Evolutionary conservation across 2,113 vertebrate genomes (phyloP).

Genomic region (Upupa epops): DNA sequence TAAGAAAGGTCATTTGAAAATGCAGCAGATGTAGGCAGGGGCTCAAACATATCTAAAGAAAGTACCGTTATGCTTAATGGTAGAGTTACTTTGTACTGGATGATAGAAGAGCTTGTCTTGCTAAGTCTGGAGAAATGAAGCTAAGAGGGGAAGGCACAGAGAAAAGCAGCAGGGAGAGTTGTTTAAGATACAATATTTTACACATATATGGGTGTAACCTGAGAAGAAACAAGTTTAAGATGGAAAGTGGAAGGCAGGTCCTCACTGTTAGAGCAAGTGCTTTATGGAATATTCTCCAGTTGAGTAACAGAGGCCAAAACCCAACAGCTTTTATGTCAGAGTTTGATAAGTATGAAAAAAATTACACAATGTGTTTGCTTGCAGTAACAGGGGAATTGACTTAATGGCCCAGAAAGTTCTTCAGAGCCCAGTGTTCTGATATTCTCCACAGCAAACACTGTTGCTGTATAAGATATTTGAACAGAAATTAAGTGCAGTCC

Average conservation of each 20-base stretch:
- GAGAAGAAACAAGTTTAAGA: neutral
- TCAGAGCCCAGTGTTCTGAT: neutral
- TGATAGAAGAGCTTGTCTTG: neutral
- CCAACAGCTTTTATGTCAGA: neutral
- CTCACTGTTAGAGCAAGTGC: conserved; percentile 8
- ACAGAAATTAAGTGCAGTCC: conserved; percentile 50
- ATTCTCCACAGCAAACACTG: conserved; percentile 1
- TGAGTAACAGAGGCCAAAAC: conserved; percentile 7
- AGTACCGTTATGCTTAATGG: neutral
- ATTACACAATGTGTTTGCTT: conserved; percentile 39
- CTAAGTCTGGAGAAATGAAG: neutral
- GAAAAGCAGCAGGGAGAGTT: neutral
- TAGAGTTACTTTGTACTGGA: neutral
- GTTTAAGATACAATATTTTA: neutral
- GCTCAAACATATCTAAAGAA: neutral
- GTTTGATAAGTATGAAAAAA: conserved; percentile 1
- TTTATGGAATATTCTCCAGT: neutral
- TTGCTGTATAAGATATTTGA: conserved; percentile 25
- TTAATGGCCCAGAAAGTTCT: conserved; percentile 57
- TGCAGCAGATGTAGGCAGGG: neutral
- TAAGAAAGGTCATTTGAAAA: neutral
- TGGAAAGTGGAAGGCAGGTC: neutral
- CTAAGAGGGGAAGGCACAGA: neutral
- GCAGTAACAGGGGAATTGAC: conserved; percentile 29
- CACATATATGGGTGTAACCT: neutral